Percentiles rank a stretch among this genome's conserved stretches.
These are phyloP conservation scores for Tetragonula carbonaria DNA, from an alignment of 2,888 invertebrate species.

Conservation along the genomic window DNA sequence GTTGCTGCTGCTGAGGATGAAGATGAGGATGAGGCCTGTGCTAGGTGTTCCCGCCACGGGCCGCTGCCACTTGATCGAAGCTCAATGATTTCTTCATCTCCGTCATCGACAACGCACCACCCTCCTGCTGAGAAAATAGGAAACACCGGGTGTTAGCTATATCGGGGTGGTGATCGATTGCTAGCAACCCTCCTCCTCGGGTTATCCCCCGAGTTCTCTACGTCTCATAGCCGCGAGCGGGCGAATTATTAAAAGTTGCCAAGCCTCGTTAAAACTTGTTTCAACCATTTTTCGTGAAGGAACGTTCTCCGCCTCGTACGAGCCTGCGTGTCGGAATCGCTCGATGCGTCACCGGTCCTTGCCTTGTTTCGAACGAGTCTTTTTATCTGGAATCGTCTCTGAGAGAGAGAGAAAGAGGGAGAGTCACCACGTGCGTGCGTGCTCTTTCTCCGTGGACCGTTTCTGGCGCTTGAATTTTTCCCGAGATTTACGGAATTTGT, in stretches of 20 bases:
- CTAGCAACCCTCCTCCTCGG: background rate
- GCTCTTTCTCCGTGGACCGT: background rate
- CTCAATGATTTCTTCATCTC: slow-evolving; percentile 88
- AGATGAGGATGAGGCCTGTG: slow-evolving; percentile 81
- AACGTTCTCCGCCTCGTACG: slow-evolving; percentile 33
- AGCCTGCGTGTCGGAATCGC: slow-evolving; percentile 8
- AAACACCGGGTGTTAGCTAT: slow-evolving; percentile 72
- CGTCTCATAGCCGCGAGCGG: slow-evolving; percentile 9
- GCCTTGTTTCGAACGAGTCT: no score
- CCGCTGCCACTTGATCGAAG: slow-evolving; percentile 86
- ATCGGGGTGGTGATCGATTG: slow-evolving; percentile 40
- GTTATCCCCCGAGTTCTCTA: background rate
- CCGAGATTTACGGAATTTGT: slow-evolving; percentile 1
- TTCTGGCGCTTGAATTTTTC: background rate
- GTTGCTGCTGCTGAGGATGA: slow-evolving; percentile 73
- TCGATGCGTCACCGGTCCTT: background rate
- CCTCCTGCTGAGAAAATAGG: slow-evolving; percentile 85
- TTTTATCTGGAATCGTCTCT: background rate
- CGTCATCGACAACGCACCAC: slow-evolving; percentile 88
- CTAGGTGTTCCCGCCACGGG: slow-evolving; percentile 83
- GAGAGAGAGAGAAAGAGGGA: no score
- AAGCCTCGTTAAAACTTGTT: slow-evolving; percentile 52
- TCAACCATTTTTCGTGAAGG: slow-evolving; percentile 56
- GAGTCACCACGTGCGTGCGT: background rate
- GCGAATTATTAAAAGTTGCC: slow-evolving; percentile 55